Evolutionary conservation across 2,113 vertebrate genomes (phyloP), one percentile per base, ranked within the genome.

Genomic region (Anser cygnoides): DNA sequence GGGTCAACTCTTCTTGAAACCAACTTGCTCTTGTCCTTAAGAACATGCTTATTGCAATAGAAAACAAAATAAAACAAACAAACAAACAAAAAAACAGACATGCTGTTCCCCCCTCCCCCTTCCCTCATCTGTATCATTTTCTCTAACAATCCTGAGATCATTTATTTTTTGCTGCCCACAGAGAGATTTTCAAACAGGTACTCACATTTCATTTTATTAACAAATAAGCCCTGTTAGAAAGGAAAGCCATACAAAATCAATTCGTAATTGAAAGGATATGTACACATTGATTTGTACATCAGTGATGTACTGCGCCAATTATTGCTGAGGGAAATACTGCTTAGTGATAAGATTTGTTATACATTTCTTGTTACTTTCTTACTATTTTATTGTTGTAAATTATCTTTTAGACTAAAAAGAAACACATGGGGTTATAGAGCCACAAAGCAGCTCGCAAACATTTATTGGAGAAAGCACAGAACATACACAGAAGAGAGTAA

Each of bases 161-260:
- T 96, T 84, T 63, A 20, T 62, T 94, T 92, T 92, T 71, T 41
- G 35, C 35, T 92, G 23, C 39, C 44, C 63, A 43, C 15, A 43
- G 65, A 52, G 41, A 12, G 7, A 49, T 92, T 87, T 87, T 91
- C 62, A 91, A 92, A 87, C 39, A 14, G 77, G 66, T 72, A 84
- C 67, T 92, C 73, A 77, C 37, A 7, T 94, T 95, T 94, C 49
- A 76, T 96, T 93, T 92, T 95, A 89, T 94, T 95, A 94, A 74
- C 59, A 95, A 95, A 93, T 90, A 92, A 82, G 71, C 26, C 70
- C 39, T 92, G 50, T 72, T 91, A 93, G 54, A 76, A 52, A 39
- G 43, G 21, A 87, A 85, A 88, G 59, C 52, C 14, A 17, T 66
- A 33, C 43, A 92, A 87, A 87, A 95, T 95, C 76, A 83, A 96